These are phyloP conservation scores for Polypterus senegalus DNA, from an alignment of 2,113 vertebrate species.

Conservation along the genomic window DNA sequence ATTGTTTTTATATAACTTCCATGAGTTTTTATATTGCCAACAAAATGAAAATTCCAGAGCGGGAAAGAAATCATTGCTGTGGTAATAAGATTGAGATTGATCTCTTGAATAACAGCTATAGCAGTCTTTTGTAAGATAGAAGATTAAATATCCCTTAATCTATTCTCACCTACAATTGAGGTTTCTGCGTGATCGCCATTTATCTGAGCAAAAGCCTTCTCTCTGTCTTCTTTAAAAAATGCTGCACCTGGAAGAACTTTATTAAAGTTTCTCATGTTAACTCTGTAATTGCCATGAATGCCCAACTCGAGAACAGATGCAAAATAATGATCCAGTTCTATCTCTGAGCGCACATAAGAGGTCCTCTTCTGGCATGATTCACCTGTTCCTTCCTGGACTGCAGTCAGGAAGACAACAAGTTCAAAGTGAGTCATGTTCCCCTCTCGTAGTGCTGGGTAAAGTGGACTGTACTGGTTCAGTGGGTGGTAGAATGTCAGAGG, in stretches of 20 bases:
- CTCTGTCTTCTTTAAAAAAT: conserved; percentile 55
- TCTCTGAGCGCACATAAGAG: conserved; percentile 83
- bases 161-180: conserved; percentile 31
- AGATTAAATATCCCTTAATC: conserved; percentile 28
- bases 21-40: no score
- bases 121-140: no score
- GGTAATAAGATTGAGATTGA: no score
- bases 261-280: conserved; percentile 79
- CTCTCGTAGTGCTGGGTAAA: conserved; percentile 62
- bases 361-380: conserved; percentile 86
- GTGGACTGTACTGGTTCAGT: conserved; percentile 66
- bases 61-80: no score
- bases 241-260: conserved; percentile 48
- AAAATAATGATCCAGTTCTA: conserved; percentile 69
- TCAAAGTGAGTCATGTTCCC: conserved; percentile 66
- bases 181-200: conserved; percentile 62
- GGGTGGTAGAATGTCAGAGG: conserved; percentile 79
- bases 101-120: no score
- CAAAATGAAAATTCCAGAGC: no score
- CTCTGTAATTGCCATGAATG: conserved; percentile 63
- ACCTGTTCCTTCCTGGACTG: conserved; percentile 82
- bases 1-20: no score
- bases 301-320: conserved; percentile 54
- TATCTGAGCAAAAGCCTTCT: conserved; percentile 74
- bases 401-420: conserved; percentile 80